Evolutionary conservation across 23 tunicate genomes (phyloP), one percentile per base, ranked within the genome.

Genomic region (Ciona savignyi): DNA sequence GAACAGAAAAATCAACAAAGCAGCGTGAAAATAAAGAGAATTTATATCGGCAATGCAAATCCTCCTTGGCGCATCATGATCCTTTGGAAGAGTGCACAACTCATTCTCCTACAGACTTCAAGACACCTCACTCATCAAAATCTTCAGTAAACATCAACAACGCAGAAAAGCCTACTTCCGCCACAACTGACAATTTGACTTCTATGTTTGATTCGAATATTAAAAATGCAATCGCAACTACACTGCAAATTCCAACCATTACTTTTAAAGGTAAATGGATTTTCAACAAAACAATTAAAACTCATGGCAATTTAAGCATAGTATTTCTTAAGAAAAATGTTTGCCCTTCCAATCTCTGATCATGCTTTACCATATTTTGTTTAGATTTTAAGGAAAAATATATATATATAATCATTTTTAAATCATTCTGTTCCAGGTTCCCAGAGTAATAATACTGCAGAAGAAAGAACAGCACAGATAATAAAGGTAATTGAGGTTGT

Each of bases 21-120:
- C 60, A 80, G 23, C 32, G 21, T 2, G 84, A 80, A 49, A 56
- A 68, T 30, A 78, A 78, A 32, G 83, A 78, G 49, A 78, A 78
- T 68, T 22, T 78, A 25, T 68, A 33, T 23, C 51, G 87, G 33
- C 75, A 82, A 22, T 82, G 87, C 33, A 82, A 75, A 32, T 82
- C 87, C 4, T 82, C 87, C 27, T 73, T 75, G 23, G 80, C 87
- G 6, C 77, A 68, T 23, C 75, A 74, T 32, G 64, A 42, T n/a
- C 25, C 15, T 48, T 4, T 63, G 15, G 29, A 23, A 72, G 29
- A 49, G 19, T 30, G 32, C 1, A 4, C 32, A 25, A 29, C 64
- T 48, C 2, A 48, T 29, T 42, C 76, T 49, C 32, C 23, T 63
- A 4, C 67, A 25, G 56, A 42, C 56, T 42, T 42, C 11, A 42